A percentile compares a stretch with the other conserved stretches of the same genome.
Conservation (phyloP, 2,113 vertebrate genomes). For the Centrocercus urophasianus region DNA sequence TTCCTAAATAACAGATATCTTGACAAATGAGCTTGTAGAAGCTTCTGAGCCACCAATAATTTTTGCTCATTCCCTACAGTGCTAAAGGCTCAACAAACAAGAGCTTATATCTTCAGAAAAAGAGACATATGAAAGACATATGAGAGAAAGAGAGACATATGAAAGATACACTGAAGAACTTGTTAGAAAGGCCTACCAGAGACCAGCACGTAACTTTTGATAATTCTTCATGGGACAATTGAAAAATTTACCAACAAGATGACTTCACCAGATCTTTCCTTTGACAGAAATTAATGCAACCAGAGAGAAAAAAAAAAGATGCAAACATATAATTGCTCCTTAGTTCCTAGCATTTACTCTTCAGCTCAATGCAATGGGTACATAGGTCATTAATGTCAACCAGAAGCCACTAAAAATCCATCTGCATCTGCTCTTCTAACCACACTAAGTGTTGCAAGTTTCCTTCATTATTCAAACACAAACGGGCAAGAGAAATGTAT, state of each 20-base stretch:
- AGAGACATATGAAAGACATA: neutral
- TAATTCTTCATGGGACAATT: neutral
- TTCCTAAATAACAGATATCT: neutral
- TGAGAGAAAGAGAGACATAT: neutral
- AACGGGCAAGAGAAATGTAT: neutral
- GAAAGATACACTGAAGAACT: neutral
- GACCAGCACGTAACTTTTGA: neutral
- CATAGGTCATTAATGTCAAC: neutral
- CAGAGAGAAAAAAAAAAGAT: neutral
- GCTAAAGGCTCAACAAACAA: neutral
- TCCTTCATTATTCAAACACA: neutral
- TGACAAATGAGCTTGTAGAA: neutral
- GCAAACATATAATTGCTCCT: neutral
- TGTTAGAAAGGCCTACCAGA: neutral
- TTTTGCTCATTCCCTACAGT: neutral
- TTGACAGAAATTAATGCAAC: neutral
- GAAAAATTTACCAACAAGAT: neutral
- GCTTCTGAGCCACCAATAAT: neutral
- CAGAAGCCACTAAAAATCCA: neutral
- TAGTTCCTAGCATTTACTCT: neutral
- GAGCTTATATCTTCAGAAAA: neutral
- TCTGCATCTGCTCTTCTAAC: neutral
- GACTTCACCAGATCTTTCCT: neutral
- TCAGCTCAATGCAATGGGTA: neutral
- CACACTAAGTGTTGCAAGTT: neutral